phyloP scores from a whole-genome alignment of 2,797 vertebrate genomes.

The Potorous gilbertii region DNA sequence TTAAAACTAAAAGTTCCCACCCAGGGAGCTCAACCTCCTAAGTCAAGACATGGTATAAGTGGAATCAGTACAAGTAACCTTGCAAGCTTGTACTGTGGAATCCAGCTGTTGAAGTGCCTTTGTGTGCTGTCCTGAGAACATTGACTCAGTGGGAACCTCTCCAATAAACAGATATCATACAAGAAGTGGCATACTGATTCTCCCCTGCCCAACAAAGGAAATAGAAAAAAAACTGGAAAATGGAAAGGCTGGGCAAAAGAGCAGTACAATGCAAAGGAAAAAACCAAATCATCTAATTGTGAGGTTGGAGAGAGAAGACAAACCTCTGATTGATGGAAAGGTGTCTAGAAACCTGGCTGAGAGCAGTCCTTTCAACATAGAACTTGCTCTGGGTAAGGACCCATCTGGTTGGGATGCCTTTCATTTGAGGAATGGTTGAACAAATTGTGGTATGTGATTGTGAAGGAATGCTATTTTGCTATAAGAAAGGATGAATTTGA shows the following conservation, averaged over 20 bases:
- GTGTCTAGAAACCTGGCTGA: too few relatives aligned
- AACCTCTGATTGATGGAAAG: too few relatives aligned
- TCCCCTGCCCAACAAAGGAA: not conserved
- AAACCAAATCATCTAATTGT: not conserved
- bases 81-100: not conserved
- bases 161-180: not conserved
- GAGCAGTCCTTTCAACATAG: too few relatives aligned
- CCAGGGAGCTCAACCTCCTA: not conserved
- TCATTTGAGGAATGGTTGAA: too few relatives aligned
- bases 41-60: not conserved
- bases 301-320: not conserved
- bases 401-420: too few relatives aligned
- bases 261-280: not conserved
- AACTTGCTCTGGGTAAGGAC: too few relatives aligned
- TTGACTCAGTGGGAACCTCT: not conserved
- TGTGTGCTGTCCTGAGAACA: not conserved
- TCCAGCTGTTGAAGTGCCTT: not conserved
- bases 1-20: not conserved
- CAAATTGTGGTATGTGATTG: too few relatives aligned
- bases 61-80: not conserved
- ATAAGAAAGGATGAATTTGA: too few relatives aligned
- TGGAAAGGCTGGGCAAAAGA: not conserved
- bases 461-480: too few relatives aligned
- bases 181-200: not conserved
- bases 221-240: not conserved